phyloP scores from a whole-genome alignment of 30 jellyfish, hydroid and myxozoan genomes.

The Pseudorhiza aurosa region DNA sequence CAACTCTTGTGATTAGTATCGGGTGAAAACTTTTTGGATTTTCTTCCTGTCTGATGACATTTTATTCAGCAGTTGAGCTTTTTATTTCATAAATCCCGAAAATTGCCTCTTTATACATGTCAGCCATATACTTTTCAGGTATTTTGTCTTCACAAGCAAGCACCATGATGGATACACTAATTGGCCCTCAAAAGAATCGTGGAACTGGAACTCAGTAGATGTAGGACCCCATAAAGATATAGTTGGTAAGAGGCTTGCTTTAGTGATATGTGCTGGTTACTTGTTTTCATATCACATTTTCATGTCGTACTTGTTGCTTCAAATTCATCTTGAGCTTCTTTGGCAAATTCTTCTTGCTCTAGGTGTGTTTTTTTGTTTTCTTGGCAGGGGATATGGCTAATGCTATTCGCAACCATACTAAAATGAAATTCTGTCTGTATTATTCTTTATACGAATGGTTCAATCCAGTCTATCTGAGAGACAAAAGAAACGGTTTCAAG shows the following conservation, averaged over 20 bases:
- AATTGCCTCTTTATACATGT: too few species aligned
- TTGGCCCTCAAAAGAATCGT: conserved; percentile 90
- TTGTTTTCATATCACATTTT: too few species aligned
- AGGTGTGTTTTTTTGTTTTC: too few species aligned
- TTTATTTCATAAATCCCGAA: too few species aligned
- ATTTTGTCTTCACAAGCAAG: conserved; percentile 86
- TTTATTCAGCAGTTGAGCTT: too few species aligned
- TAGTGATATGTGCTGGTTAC: neutral
- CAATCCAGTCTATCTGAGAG: conserved; percentile 65
- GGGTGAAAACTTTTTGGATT: too few species aligned
- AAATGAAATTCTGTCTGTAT: conserved; percentile 79
- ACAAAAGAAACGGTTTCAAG: conserved; percentile 61
- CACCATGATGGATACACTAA: conserved; percentile 96
- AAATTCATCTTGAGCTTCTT: too few species aligned
- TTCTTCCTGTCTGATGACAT: too few species aligned
- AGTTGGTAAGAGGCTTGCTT: conserved; percentile 61
- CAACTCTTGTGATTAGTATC: too few species aligned
- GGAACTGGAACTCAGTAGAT: conserved; percentile 99
- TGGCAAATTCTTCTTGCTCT: too few species aligned
- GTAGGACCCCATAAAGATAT: conserved; percentile 93
- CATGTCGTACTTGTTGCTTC: too few species aligned
- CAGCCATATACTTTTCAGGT: conserved; percentile 59
- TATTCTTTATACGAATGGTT: conserved; percentile 89
- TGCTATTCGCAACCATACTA: conserved; percentile 69
- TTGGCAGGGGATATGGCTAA: too few species aligned